Evolutionary conservation across 2,113 vertebrate genomes (phyloP).

Genomic region (Toxostoma redivivum): DNA sequence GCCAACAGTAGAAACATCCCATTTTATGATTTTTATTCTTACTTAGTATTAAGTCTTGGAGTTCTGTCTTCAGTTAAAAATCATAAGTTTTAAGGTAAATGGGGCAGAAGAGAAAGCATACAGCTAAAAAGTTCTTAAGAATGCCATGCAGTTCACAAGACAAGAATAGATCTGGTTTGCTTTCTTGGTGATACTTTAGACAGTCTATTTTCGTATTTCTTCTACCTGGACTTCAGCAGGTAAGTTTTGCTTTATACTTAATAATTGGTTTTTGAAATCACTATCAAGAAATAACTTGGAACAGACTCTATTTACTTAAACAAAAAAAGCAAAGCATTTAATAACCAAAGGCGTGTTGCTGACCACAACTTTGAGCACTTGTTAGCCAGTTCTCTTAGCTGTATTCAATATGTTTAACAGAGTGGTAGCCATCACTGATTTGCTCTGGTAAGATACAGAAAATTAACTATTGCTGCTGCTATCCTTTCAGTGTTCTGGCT

Average conservation of each 20-base stretch:
- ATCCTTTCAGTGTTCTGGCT: not conserved
- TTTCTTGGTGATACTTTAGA: not conserved
- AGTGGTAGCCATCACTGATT: not conserved
- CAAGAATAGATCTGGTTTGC: not conserved
- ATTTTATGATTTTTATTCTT: not conserved
- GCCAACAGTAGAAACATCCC: not conserved
- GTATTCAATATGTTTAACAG: fast-evolving
- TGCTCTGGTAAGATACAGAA: not conserved
- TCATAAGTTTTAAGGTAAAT: not conserved
- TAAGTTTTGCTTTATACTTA: not conserved
- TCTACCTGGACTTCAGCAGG: not conserved
- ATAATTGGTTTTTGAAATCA: not conserved
- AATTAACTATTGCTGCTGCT: not conserved
- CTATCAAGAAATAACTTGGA: not conserved
- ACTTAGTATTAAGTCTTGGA: not conserved
- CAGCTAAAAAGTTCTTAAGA: fast-evolving
- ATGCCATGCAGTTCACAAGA: not conserved
- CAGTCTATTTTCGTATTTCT: not conserved
- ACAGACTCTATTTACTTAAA: not conserved
- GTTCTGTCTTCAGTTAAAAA: not conserved
- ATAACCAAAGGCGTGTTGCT: fast-evolving
- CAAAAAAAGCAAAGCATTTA: not conserved
- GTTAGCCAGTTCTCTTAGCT: not conserved
- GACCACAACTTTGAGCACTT: not conserved
- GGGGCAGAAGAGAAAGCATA: not conserved